Conservation (phyloP, 2,113 vertebrate genomes). For the Haliaeetus leucogaster region DNA sequence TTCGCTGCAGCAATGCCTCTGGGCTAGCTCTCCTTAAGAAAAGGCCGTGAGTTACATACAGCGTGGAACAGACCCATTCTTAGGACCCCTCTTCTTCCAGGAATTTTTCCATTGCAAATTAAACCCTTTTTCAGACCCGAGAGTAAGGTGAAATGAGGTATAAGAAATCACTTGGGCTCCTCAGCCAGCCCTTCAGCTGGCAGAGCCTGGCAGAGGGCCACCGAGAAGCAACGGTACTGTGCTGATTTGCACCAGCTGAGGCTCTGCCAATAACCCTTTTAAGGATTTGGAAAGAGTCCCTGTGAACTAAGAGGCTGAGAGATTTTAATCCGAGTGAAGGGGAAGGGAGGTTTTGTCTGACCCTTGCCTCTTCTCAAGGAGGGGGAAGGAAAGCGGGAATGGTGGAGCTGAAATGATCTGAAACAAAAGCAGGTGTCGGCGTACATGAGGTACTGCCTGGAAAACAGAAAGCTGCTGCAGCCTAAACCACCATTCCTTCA, state of each 20-base stretch:
- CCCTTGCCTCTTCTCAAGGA: neutral
- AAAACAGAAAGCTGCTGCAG: neutral
- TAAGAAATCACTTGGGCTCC: neutral
- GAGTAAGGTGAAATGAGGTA: neutral
- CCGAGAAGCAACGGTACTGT: neutral
- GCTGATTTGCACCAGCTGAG: slow-evolving; percentile 11
- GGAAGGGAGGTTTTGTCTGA: neutral
- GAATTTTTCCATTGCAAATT: neutral
- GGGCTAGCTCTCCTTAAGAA: neutral
- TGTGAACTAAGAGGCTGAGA: neutral
- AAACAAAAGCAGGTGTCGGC: slow-evolving; percentile 5
- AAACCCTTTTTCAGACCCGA: neutral
- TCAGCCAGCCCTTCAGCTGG: neutral
- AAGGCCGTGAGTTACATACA: neutral
- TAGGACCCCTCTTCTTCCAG: neutral
- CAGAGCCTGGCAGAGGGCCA: neutral
- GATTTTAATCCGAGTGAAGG: neutral
- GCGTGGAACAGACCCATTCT: neutral
- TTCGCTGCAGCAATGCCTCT: neutral
- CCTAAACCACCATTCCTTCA: neutral
- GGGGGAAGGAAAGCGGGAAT: neutral
- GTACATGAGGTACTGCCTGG: neutral
- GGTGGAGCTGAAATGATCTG: neutral
- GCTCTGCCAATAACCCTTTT: slow-evolving; percentile 42
- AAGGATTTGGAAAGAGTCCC: slow-evolving; percentile 43